Evolutionary conservation across 1,140 invertebrate species (phyloP), one percentile per base, ranked within the genome.

Genomic region (Physella acuta): DNA sequence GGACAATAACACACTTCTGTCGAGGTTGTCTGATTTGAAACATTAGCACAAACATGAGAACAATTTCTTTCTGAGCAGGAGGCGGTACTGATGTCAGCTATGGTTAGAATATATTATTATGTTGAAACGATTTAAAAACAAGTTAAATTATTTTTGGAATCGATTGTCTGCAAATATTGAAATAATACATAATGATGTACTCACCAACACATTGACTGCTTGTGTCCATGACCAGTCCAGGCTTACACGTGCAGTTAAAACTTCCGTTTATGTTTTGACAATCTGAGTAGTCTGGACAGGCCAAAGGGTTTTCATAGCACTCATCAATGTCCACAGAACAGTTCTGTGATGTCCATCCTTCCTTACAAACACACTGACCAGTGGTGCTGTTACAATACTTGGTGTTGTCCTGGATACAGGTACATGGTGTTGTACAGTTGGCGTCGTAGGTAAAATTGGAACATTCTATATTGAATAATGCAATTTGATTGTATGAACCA

Each of bases 191-290:
- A 11, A 44, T 44, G 20, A 44, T 11, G 20, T 11, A 11, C 8
- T 44, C 8, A 11, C 8, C 20, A 44, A 44, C 8, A 44, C 20
- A 44, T 11, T 44, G 8, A 44, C 20, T 44, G 20, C 39, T 11
- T 44, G 39, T 44, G 28, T 1, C 17, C 24, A 53, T 70, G 11
- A 1, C 3, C 24, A 53, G 61, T 20, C 69, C 69, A 31, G 49
- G 20, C 30, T 63, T 44, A 26, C 69, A 70, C 16, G 2, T 20
- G 44, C 69, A 70, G 4, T 3, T 0, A 34, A 58, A 70, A 20
- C 69, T 64, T 11, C 69, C 69, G 28, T 44, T 28, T 2, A 39
- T 28, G 51, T 70, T 70, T 28, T 26, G 16, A 56, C 69, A 70
- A 17, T 37, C 17, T 17, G 39, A 36, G 30, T 70, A 31, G 26